phyloP scores from a whole-genome alignment of 2,113 vertebrate genomes.

The Tapirus terrestris region DNA sequence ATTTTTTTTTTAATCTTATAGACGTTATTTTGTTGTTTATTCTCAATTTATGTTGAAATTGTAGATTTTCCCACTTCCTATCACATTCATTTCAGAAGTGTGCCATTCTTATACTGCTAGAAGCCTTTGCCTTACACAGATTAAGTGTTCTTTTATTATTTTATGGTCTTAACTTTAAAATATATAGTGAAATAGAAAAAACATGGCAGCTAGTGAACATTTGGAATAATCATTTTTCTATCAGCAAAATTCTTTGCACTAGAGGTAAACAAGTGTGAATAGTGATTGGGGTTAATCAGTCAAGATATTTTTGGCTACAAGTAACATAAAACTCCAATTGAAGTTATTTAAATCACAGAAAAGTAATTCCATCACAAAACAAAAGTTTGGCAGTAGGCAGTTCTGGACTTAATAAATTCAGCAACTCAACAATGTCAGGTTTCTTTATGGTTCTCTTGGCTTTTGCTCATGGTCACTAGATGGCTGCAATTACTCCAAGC shows the following conservation, averaged over 20 bases:
- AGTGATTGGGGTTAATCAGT: neutral
- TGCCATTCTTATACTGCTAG: neutral
- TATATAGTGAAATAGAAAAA: neutral
- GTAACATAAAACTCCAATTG: neutral
- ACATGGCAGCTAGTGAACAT: neutral
- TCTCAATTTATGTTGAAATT: conserved; percentile 40
- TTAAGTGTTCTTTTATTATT: neutral
- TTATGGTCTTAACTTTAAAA: conserved; percentile 21
- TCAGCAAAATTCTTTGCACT: neutral
- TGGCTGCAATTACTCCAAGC: neutral
- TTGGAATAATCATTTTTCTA: conserved; percentile 25
- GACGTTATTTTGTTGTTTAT: conserved; percentile 2
- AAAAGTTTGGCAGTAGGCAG: neutral
- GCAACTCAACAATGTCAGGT: neutral
- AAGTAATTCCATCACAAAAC: neutral
- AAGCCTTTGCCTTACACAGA: neutral
- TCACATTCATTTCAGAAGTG: conserved; percentile 38
- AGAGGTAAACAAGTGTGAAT: neutral
- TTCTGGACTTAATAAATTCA: neutral
- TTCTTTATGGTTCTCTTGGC: neutral
- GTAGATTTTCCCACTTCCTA: neutral
- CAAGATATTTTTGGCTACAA: neutral
- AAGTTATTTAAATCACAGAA: conserved; percentile 16
- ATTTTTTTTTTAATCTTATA: conserved; percentile 33
- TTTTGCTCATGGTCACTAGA: neutral